Evolutionary conservation across 2,888 invertebrate genomes (phyloP), one percentile per base, ranked within the genome.

Genomic region (Callyntrura guangdongensis): DNA sequence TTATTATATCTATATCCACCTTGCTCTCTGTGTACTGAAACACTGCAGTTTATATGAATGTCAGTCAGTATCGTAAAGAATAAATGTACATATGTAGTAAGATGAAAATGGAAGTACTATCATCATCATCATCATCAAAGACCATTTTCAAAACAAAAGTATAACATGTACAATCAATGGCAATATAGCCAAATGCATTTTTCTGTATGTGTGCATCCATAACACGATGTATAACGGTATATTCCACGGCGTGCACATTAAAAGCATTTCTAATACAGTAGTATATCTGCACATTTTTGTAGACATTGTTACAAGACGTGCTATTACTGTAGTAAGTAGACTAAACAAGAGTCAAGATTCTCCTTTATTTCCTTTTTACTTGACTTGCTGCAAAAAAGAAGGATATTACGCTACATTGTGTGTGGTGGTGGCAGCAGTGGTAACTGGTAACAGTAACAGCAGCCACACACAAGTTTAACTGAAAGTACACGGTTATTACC

Each of bases 131-230:
- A n/a, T 61, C 61, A 9, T 72, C 49, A 77, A n/a, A 22, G 53
- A 77, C 74, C 74, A 25, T 25, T 45, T 36, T 61, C 59, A 82
- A 82, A 82, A 82, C 81, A 82, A 82, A 82, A 61, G 74, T 49
- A 36, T 49, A 22, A 36, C 36, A 36, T 36, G 36, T 36, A 36
- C 36, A 36, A 36, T 36, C 36, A 36, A 36, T 36, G 36, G 6
- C 36, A 36, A 36, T 6, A 36, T 36, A 36, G 36, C 6, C 36
- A 36, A 36, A 6, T 14, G 49, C 61, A 61, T 17, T 12, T 17
- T 17, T n/a, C 22, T n/a, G 12, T 14, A 77, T 12, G 22, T 77
- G 22, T 53, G 20, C 49, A 9, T 4, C 12, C 22, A 6, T 36
- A 36, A 36, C 36, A 36, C 36, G 36, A 6, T 36, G 6, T 36